Evolutionary conservation across 2,797 vertebrate genomes (phyloP), one percentile per base, ranked within the genome.

Genomic region (Sebastes glaucus): DNA sequence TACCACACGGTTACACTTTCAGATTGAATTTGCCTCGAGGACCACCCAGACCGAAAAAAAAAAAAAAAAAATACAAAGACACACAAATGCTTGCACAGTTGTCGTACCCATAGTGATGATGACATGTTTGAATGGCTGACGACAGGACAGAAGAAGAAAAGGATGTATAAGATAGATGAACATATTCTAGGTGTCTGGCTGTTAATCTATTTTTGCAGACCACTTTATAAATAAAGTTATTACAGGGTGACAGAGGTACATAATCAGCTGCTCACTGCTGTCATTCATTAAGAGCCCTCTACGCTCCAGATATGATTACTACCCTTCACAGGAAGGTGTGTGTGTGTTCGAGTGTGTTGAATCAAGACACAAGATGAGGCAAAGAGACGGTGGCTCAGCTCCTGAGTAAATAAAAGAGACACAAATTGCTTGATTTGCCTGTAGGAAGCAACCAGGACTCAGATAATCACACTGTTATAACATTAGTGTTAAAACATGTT

Each of bases 251-350:
- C 38, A 25, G 61, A 32, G 64, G 66, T 4, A 52, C 81, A 86
- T 69, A 62, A 73, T 77, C 87, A 91, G 87, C 89, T 91, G 87
- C 82, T 89, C 71, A 57, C 67, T 74, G 62, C 72, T 78, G 78
- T 88, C 83, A 86, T 84, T 84, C 83, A 85, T 75, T 78, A 71
- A 77, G 63, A 62, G 63, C 78, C 72, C 10, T 64, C 23, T 56
- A 32, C 62, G 18, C 42, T 11, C 35, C 46, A 87, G 62, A 78
- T 81, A 79, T 71, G 74, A 80, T 77, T 67, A 77, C 74, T 52
- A 46, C 60, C 46, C 66, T 61, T 52, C 18, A 71, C 55, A 63
- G 32, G 55, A 52, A n/a, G 20, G 35, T 46, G 14, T 65, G 32
- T 57, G 60, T 68, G 33, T 55, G 11, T 52, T 52, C 49, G 42